Conservation (phyloP, 92 coral and sea anemone genomes). For the Epizoanthus rinbou region DNA sequence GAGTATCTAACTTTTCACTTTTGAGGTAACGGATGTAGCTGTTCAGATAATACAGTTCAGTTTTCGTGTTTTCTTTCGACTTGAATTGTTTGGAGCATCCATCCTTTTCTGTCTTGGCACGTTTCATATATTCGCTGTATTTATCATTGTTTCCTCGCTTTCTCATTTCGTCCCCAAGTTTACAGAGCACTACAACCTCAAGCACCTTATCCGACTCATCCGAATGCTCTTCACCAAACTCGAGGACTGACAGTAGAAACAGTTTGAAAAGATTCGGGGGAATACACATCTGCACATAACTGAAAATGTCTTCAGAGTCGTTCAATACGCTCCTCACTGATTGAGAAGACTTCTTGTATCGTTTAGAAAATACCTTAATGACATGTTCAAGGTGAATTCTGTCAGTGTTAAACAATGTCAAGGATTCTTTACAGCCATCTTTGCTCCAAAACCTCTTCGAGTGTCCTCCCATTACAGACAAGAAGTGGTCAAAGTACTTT, state of each 20-base stretch:
- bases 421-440: constrained; percentile 20
- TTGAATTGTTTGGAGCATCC: neutral
- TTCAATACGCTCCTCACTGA: neutral
- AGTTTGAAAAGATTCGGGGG: constrained; percentile 16
- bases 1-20: neutral
- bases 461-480: neutral
- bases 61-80: neutral
- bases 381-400: constrained; percentile 47
- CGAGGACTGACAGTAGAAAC: constrained; percentile 4
- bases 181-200: constrained; percentile 37
- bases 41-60: constrained; percentile 40
- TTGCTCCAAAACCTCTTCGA: neutral
- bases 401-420: constrained; percentile 39
- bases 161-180: constrained; percentile 41
- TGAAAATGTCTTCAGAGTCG: neutral
- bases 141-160: constrained; percentile 15
- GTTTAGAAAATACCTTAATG: constrained; percentile 6
- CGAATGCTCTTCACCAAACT: neutral
- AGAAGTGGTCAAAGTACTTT: constrained; percentile 35
- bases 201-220: neutral
- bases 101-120: neutral
- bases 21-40: constrained; percentile 28
- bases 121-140: constrained; percentile 15
- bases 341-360: neutral
- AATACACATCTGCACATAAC: constrained; percentile 49